Evolutionary conservation across 2,888 invertebrate genomes (phyloP).

Genomic region (Drosophila kuntzei): DNA sequence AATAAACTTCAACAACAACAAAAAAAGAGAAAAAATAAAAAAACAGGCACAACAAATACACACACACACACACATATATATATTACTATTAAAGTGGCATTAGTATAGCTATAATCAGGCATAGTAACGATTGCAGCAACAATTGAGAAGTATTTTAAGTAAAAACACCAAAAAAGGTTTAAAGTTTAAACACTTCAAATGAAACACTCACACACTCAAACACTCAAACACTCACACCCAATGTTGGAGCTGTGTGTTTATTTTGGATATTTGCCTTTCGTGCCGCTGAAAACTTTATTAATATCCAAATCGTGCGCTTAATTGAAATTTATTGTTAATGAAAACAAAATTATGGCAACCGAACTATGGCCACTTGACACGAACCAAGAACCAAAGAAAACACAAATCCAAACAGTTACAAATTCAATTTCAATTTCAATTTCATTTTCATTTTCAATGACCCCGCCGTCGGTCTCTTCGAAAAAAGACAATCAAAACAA

Average conservation of each 20-base stretch:
- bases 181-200: slow-evolving; percentile 47
- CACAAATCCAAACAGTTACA: slow-evolving; percentile 15
- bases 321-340: slow-evolving; percentile 82
- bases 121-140: slow-evolving; percentile 17
- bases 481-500: background rate
- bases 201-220: slow-evolving; percentile 18
- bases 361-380: slow-evolving; percentile 68
- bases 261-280: slow-evolving; percentile 63
- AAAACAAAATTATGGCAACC: slow-evolving; percentile 70
- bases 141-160: slow-evolving; percentile 27
- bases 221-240: slow-evolving; percentile 3
- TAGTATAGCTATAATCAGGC: slow-evolving; percentile 23
- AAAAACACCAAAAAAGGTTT: slow-evolving; percentile 49
- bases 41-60: slow-evolving; percentile 16
- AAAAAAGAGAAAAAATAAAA: background rate
- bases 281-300: slow-evolving; percentile 78
- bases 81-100: slow-evolving; percentile 3
- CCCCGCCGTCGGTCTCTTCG: slow-evolving; percentile 18
- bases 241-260: background rate
- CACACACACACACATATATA: slow-evolving; percentile 6
- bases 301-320: slow-evolving; percentile 78
- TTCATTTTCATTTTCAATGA: slow-evolving; percentile 14
- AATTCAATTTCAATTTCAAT: slow-evolving; percentile 13
- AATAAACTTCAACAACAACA: slow-evolving; percentile 48
- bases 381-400: slow-evolving; percentile 58